These are phyloP conservation scores for Polydrusus pterygomalis DNA, from an alignment of 2,888 invertebrate species.

Conservation along the genomic window DNA sequence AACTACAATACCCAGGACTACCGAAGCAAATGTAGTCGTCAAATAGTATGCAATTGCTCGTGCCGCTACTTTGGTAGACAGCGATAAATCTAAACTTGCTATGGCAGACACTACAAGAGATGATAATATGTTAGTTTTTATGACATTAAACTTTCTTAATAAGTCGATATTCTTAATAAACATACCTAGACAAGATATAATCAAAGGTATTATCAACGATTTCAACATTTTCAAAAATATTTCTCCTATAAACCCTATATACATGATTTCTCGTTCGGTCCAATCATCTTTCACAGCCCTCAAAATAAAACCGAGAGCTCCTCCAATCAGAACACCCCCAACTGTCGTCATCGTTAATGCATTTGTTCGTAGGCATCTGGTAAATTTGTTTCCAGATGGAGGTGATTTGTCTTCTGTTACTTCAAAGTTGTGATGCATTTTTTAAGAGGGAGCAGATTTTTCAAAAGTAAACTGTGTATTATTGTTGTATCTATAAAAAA, in stretches of 20 bases:
- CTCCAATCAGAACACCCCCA: slow-evolving; percentile 75
- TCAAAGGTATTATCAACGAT: slow-evolving; percentile 83
- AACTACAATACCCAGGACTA: slow-evolving; percentile 82
- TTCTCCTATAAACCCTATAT: slow-evolving; percentile 79
- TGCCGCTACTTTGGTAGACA: slow-evolving; percentile 80
- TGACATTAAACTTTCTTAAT: no score
- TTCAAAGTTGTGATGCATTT: slow-evolving; percentile 54
- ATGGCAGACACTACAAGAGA: slow-evolving; percentile 77
- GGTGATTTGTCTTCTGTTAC: slow-evolving; percentile 45
- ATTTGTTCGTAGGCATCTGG: slow-evolving; percentile 70
- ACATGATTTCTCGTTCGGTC: slow-evolving; percentile 79
- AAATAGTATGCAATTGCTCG: slow-evolving; percentile 81
- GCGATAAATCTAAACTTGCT: slow-evolving; percentile 79
- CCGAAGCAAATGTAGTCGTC: slow-evolving; percentile 81
- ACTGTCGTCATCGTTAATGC: slow-evolving; percentile 77
- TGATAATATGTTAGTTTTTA: background rate
- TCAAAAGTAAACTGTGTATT: no score
- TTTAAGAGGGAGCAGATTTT: background rate
- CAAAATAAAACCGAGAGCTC: slow-evolving; percentile 65
- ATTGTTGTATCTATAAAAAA: background rate
- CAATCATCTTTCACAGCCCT: slow-evolving; percentile 67
- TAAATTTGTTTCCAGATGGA: slow-evolving; percentile 59
- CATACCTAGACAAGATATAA: slow-evolving; percentile 74
- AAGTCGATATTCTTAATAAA: background rate
- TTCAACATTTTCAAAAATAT: slow-evolving; percentile 84